Percentiles rank a stretch among this genome's conserved stretches.
phyloP scores from a whole-genome alignment of 2,888 invertebrate genomes.

The Nomada hirtipes region DNA sequence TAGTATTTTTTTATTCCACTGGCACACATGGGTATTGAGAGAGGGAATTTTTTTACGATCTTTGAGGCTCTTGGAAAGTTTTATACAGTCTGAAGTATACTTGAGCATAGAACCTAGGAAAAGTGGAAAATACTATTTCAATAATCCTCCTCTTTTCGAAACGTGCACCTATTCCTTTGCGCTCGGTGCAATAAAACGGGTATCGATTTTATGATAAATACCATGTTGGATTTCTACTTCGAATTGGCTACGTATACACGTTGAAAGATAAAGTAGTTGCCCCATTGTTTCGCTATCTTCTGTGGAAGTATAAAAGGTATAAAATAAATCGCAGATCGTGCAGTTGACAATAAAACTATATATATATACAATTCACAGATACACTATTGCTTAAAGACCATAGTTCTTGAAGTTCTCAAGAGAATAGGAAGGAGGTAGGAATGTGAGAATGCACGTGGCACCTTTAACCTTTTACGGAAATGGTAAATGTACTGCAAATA shows the following conservation, averaged over 20 bases:
- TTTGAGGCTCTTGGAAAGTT: neutral
- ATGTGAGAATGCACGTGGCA: too few relatives aligned
- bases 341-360: too few relatives aligned
- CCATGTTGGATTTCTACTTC: neutral
- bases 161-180: neutral
- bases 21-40: neutral
- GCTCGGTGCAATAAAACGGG: neutral
- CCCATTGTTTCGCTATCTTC: neutral
- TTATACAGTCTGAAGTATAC: neutral
- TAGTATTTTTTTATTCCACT: neutral
- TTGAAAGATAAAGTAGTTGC: neutral
- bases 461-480: too few relatives aligned
- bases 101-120: neutral
- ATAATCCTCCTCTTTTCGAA: neutral
- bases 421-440: too few relatives aligned
- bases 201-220: neutral
- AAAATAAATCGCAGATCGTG: neutral
- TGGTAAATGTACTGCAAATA: too few relatives aligned
- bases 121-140: neutral
- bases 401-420: too few relatives aligned
- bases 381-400: too few relatives aligned
- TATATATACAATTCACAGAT: too few relatives aligned
- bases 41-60: neutral
- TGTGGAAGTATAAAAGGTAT: neutral
- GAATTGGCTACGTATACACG: neutral